These are phyloP conservation scores for Clavelina lepadiformis DNA, from an alignment of 23 tunicate species.

Conservation along the genomic window DNA sequence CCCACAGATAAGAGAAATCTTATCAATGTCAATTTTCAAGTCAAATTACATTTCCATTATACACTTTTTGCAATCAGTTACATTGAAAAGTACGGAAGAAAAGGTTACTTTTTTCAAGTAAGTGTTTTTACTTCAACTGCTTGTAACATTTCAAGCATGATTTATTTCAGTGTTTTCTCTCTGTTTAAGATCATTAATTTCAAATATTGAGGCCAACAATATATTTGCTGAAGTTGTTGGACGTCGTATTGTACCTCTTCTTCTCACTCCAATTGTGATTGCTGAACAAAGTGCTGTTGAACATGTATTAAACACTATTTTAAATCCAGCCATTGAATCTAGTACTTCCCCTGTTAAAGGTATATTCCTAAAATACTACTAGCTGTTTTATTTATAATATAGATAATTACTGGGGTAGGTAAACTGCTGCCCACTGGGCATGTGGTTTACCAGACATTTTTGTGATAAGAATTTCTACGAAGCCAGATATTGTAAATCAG, in stretches of 20 bases:
- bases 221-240: slow-evolving; percentile 76
- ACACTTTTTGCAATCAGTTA: slow-evolving; percentile 74
- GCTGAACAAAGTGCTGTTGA: slow-evolving; percentile 58
- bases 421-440: too few species aligned
- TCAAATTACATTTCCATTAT: slow-evolving; percentile 64
- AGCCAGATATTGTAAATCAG: too few species aligned
- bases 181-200: slow-evolving; percentile 25
- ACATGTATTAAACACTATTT: slow-evolving; percentile 29
- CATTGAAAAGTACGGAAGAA: slow-evolving; percentile 47
- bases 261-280: slow-evolving; percentile 68
- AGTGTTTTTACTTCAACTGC: neutral
- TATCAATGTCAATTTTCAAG: slow-evolving; percentile 53
- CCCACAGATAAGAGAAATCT: slow-evolving; percentile 57
- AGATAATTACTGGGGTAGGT: too few species aligned
- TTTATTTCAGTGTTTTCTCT: too few species aligned
- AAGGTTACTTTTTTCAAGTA: slow-evolving; percentile 64
- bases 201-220: slow-evolving; percentile 24
- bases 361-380: too few species aligned
- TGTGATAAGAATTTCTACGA: too few species aligned
- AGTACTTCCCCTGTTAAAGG: too few species aligned
- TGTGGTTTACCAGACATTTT: too few species aligned
- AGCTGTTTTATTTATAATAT: too few species aligned
- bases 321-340: slow-evolving; percentile 37
- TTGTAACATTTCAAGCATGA: too few species aligned
- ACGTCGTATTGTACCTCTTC: slow-evolving; percentile 51